phyloP scores from a whole-genome alignment of 2,888 invertebrate genomes.

The Netelia fuscicornis region DNA sequence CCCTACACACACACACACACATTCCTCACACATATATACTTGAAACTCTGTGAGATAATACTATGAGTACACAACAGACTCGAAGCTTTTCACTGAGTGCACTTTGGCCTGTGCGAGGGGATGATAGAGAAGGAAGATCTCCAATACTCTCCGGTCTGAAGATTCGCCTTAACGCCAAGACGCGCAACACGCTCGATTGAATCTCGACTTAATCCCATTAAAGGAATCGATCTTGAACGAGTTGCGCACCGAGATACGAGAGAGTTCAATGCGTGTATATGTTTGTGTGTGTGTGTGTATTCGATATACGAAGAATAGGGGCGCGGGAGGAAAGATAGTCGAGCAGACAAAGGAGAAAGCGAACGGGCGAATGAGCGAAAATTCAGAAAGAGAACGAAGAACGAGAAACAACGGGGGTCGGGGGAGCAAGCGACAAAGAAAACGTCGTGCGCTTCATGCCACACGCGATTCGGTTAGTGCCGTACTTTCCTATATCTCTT shows the following conservation, averaged over 20 bases:
- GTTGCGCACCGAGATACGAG: constrained; percentile 24
- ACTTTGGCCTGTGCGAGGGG: background rate
- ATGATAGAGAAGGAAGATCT: background rate
- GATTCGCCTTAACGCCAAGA: constrained; percentile 56
- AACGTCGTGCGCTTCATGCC: constrained; percentile 34
- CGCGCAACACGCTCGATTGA: constrained; percentile 64
- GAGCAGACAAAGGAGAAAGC: constrained; percentile 5
- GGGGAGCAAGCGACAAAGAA: constrained; percentile 1
- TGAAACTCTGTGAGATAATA: constrained; percentile 47
- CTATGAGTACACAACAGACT: constrained; percentile 39
- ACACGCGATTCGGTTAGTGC: constrained; percentile 54
- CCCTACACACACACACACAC: background rate
- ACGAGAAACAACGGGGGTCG: constrained; percentile 1
- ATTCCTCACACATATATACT: background rate
- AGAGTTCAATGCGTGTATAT: background rate
- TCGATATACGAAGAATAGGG: background rate
- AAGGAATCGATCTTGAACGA: constrained; percentile 67
- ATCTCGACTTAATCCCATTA: constrained; percentile 69
- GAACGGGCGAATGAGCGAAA: constrained; percentile 30
- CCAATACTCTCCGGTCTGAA: constrained; percentile 38
- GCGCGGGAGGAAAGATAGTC: constrained; percentile 8
- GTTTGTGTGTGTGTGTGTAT: constrained; percentile 13
- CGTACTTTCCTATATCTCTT: constrained; percentile 18
- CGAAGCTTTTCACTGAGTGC: constrained; percentile 47
- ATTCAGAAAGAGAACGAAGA: constrained; percentile 16